These are phyloP conservation scores for Sialis lutaria DNA, from an alignment of 2,888 invertebrate species.

Conservation along the genomic window DNA sequence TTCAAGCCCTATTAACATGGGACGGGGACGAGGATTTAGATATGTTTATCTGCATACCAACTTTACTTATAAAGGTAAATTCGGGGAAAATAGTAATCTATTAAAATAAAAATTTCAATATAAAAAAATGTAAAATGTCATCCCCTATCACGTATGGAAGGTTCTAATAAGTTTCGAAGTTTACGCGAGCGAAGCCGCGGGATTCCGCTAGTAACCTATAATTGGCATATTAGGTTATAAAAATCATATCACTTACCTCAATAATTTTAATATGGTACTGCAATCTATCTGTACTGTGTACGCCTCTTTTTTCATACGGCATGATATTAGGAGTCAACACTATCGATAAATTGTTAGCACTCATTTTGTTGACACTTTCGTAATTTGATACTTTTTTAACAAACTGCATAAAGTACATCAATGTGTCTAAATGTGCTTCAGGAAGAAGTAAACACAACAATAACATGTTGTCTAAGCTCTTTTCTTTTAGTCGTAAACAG, in stretches of 20 bases:
- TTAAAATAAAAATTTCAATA: too few relatives aligned
- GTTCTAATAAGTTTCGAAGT: too few relatives aligned
- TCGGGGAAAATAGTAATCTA: too few relatives aligned
- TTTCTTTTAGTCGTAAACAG: slow-evolving; percentile 40
- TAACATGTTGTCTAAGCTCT: slow-evolving; percentile 44
- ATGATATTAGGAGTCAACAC: slow-evolving; percentile 76
- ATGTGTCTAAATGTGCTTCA: slow-evolving; percentile 54
- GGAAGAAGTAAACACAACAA: slow-evolving; percentile 56
- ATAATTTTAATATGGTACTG: slow-evolving; percentile 53
- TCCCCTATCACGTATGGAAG: too few relatives aligned
- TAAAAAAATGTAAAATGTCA: too few relatives aligned
- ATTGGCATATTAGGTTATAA: too few relatives aligned
- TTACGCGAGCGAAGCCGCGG: too few relatives aligned
- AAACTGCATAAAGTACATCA: slow-evolving; percentile 70
- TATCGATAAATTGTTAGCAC: slow-evolving; percentile 64
- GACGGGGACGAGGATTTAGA: too few relatives aligned
- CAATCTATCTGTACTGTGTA: slow-evolving; percentile 41
- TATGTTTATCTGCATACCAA: too few relatives aligned
- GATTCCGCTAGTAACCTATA: too few relatives aligned
- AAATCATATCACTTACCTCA: slow-evolving; percentile 29
- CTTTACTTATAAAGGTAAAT: too few relatives aligned
- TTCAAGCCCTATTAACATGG: too few relatives aligned
- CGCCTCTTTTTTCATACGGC: slow-evolving; percentile 36
- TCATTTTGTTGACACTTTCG: slow-evolving; percentile 66
- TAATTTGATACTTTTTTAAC: slow-evolving; percentile 49